Conservation (phyloP, 2,888 invertebrate species). For the Dicycla oo region DNA sequence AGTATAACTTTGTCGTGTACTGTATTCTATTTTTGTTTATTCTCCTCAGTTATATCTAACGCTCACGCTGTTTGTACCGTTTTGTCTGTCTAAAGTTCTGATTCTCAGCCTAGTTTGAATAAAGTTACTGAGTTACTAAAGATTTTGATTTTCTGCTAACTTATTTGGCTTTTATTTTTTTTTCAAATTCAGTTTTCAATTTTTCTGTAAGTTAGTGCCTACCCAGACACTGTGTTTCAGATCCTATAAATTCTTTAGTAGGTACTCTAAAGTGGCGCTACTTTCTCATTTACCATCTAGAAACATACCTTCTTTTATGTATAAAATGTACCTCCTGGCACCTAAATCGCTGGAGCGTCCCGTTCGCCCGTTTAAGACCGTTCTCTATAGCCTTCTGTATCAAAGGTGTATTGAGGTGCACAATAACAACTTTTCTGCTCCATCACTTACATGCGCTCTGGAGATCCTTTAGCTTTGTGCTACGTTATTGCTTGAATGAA, state of each 20-base stretch:
- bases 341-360: conserved; percentile 22
- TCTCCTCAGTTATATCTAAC: too few relatives aligned
- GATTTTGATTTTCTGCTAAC: too few relatives aligned
- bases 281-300: not conserved
- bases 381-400: conserved; percentile 11
- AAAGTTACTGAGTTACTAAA: too few relatives aligned
- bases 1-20: too few relatives aligned
- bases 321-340: not conserved
- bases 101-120: too few relatives aligned
- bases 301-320: not conserved
- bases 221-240: not conserved
- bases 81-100: too few relatives aligned
- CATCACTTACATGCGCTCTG: conserved; percentile 22
- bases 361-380: conserved; percentile 18
- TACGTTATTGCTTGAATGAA: conserved; percentile 26
- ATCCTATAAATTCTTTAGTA: not conserved
- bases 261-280: not conserved
- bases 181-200: too few relatives aligned
- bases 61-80: too few relatives aligned
- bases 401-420: conserved; percentile 43
- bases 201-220: too few relatives aligned
- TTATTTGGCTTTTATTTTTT: too few relatives aligned
- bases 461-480: conserved; percentile 25
- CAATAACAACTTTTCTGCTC: conserved; percentile 28
- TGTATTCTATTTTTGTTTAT: too few relatives aligned